Evolutionary conservation across 2,888 invertebrate genomes (phyloP), one percentile per base, ranked within the genome.

Genomic region (Ceratothoa steindachneri): DNA sequence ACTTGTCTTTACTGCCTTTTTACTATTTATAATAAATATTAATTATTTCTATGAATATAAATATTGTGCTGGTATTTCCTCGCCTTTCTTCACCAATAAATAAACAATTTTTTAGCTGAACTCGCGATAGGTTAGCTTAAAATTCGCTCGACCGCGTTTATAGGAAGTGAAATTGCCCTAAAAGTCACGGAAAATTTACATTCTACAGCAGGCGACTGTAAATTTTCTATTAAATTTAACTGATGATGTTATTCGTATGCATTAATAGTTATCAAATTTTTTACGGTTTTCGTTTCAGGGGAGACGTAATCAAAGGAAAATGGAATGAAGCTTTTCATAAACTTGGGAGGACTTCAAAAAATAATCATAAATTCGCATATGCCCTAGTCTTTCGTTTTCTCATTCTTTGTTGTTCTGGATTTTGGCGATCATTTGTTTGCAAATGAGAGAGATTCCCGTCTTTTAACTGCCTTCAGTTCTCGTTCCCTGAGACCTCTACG

Each of bases 391-490:
- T 41, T 41, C 41, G 5, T 41, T 41, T 41, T 9, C 41, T 15
- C n/a, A 22, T 60, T 24, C 24, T 4, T 7, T 1, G 1, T 60
- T 1, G 22, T 24, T 60, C 22, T 1, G 60, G 60, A 60, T 60
- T 60, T 60, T 60, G 22, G 12, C 9, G 60, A 60, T 24, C 60
- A 60, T 60, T 60, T 60, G 60, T 1, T 60, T 60, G 60, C 60
- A 60, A 60, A 60, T 60, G 60, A 60, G 60, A 24, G 60, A 60
- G 27, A 60, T 60, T 24, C 60, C 19, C 27, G 60, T 60, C 60
- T 2, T 60, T 24, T 60, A 60, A 60, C 60, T 60, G 22, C 60
- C 27, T 60, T 60, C 27, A 22, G 24, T 24, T 22, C 27, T 60
- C 60, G 60, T 60, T 60, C 27, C 19, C 12, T 24, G 24, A 24